Conservation (phyloP, 2,113 vertebrate genomes). For the Rhagologus leucostigma region DNA sequence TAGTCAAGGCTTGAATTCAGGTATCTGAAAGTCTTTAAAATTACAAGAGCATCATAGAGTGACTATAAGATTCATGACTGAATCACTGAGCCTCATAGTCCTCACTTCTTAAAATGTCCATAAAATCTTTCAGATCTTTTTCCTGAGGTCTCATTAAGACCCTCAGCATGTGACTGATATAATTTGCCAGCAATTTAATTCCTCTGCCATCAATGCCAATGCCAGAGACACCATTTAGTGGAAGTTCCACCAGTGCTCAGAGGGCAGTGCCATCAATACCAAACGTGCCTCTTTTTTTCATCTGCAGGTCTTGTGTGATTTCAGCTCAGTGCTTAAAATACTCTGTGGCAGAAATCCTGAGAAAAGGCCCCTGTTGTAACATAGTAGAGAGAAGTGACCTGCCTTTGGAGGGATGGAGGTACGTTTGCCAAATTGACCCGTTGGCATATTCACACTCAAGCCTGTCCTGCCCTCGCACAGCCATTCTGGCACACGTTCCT, state of each 20-base stretch:
- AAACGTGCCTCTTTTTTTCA: neutral
- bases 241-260: neutral
- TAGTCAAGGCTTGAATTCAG: neutral
- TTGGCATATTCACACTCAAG: neutral
- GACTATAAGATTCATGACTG: neutral
- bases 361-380: neutral
- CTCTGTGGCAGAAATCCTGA: neutral
- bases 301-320: neutral
- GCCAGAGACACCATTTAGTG: neutral
- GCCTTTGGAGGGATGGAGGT: neutral
- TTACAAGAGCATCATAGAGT: neutral
- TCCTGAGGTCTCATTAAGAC: neutral
- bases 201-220: neutral
- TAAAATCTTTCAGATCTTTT: neutral
- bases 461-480: neutral
- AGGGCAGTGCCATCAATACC: neutral
- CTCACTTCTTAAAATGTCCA: accelerated
- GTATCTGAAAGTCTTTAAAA: neutral
- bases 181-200: neutral
- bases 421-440: neutral
- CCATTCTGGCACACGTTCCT: neutral
- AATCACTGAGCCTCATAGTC: neutral
- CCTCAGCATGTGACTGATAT: neutral
- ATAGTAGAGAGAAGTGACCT: neutral
- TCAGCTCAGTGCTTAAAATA: neutral